Conservation (phyloP, 2,113 vertebrate species). For the Lagopus muta region DNA sequence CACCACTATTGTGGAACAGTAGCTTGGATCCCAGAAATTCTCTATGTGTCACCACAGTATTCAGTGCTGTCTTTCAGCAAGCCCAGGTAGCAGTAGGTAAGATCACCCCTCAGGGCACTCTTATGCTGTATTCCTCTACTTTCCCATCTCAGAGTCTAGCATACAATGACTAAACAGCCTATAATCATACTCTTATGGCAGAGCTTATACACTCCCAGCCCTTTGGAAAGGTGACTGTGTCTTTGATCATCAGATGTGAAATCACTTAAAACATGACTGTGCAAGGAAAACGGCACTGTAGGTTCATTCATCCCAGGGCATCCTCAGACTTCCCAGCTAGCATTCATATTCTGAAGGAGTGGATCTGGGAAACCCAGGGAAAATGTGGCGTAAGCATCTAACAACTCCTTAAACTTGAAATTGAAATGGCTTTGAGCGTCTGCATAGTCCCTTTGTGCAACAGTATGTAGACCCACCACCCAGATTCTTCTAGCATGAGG, state of each 20-base stretch:
- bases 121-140: background rate
- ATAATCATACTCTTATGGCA: background rate
- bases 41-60: background rate
- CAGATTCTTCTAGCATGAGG: background rate
- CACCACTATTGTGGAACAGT: background rate
- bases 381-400: background rate
- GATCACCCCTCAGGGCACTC: accelerated
- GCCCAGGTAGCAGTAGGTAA: background rate
- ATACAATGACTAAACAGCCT: background rate
- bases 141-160: background rate
- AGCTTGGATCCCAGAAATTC: background rate
- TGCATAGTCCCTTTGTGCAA: background rate
- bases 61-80: background rate
- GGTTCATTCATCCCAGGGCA: background rate
- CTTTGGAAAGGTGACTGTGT: background rate
- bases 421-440: background rate
- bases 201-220: background rate
- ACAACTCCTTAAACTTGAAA: background rate
- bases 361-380: background rate
- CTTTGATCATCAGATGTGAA: background rate
- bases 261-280: background rate
- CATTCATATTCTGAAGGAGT: background rate
- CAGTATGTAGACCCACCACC: background rate
- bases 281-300: background rate
- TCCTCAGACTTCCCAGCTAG: background rate